phyloP scores from a whole-genome alignment of 2,888 invertebrate genomes.

The Liposcelis brunnea region DNA sequence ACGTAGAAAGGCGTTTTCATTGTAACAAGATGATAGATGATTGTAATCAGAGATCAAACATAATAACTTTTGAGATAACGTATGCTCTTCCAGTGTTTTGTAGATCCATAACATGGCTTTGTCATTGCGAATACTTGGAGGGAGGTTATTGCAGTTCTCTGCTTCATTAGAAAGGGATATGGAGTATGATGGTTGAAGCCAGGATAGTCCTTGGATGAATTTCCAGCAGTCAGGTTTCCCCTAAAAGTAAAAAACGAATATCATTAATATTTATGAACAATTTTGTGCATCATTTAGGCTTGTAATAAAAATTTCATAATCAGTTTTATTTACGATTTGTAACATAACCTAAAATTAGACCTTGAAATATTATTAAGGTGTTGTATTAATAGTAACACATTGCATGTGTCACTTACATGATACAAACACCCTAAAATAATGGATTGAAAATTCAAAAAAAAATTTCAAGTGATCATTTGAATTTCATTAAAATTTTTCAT shows the following conservation, averaged over 20 bases:
- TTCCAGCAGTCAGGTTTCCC: constrained; percentile 33
- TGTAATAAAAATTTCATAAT: no score
- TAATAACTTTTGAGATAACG: constrained; percentile 38
- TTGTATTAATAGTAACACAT: no score
- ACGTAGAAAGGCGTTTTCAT: constrained; percentile 37
- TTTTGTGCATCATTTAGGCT: no score
- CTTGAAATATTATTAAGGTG: no score
- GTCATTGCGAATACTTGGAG: constrained; percentile 29
- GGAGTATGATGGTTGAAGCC: constrained; percentile 37
- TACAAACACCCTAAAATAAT: no score
- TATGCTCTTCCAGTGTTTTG: constrained; percentile 36
- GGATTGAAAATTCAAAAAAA: constrained; percentile 4
- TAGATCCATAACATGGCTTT: constrained; percentile 36
- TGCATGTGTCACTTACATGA: no score
- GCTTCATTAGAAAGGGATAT: constrained; percentile 28
- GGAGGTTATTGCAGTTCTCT: constrained; percentile 20
- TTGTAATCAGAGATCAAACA: constrained; percentile 43
- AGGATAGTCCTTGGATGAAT: constrained; percentile 40
- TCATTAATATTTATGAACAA: no score
- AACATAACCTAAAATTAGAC: no score
- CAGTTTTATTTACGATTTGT: no score
- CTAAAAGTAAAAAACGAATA: constrained; percentile 23
- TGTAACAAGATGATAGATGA: constrained; percentile 39
- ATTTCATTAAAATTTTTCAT: background rate
- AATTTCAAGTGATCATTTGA: constrained; percentile 3